Evolutionary conservation across 2,888 invertebrate species (phyloP), one percentile per base, ranked within the genome.

Genomic region (Ophonus ardosiacus): DNA sequence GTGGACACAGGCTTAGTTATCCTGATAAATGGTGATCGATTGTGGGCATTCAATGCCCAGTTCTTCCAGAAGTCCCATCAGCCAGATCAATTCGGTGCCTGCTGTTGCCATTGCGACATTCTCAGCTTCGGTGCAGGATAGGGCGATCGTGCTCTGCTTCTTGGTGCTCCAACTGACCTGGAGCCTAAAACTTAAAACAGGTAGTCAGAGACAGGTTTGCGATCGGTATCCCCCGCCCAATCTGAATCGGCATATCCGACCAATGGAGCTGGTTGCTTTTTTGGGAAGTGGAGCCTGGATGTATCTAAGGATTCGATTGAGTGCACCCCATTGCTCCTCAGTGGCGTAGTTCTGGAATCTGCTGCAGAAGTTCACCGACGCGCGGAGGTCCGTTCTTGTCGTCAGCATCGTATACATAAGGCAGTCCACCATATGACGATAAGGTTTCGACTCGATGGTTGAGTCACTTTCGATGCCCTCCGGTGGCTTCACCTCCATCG

Each of bases 71-170:
- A 89, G 76, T 40, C 83, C 83, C 84, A 81, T 86, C n/a, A 88
- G 38, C 87, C 89, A 88, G 8, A 88, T 56, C 7, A 87, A 10
- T 43, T 89, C 88, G 7, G 59, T 57, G 7, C 86, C 87, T 7
- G 87, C 88, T 13, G 74, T 86, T 5, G 87, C 86, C 21, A 88
- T 81, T 0, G 89, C 88, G 0, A 89, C 86, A 85, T 88, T 89
- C 80, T 89, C 88, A 2, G 89, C 87, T 78, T 89, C 74, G 13
- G 88, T 89, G 0, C 88, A 88, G 13, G 89, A 88, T 0, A 88
- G 65, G 0, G 88, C 86, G 1, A 88, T 88, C 15, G 87, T 63
- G n/a, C 82, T 85, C 83, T 89, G 89, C 81, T 86, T 88, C 56
- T 86, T 88, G 8, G 88, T 88, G 1, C 82, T 84, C 89, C 89